A percentile compares a stretch with the other conserved stretches of the same genome.
These are phyloP conservation scores for Matsumyia berberina DNA, from an alignment of 2,888 invertebrate species.

Conservation along the genomic window DNA sequence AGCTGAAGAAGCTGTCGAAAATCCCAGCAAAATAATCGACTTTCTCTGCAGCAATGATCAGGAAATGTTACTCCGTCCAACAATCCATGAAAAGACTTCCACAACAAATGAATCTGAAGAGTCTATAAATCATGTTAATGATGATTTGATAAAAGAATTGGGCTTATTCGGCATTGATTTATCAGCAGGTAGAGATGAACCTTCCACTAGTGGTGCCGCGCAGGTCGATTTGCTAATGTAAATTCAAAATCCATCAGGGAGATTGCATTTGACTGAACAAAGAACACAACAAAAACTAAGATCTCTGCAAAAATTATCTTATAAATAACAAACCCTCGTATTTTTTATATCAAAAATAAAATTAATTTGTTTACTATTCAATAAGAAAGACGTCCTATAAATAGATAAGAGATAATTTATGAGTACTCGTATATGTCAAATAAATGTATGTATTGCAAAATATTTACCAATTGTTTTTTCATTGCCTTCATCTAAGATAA, in stretches of 20 bases:
- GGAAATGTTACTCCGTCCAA: slow-evolving; percentile 42
- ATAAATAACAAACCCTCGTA: slow-evolving; percentile 37
- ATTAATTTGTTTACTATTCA: slow-evolving; percentile 20
- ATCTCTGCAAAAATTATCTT: slow-evolving; percentile 34
- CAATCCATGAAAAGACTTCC: slow-evolving; percentile 7
- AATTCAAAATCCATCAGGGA: not conserved
- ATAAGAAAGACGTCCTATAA: slow-evolving; percentile 29
- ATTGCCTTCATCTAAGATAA: no score
- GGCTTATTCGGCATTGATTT: slow-evolving; percentile 86
- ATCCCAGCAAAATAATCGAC: slow-evolving; percentile 80
- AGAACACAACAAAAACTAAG: slow-evolving; percentile 24
- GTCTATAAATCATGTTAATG: slow-evolving; percentile 72
- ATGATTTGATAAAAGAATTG: slow-evolving; percentile 85
- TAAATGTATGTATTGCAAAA: slow-evolving; percentile 33
- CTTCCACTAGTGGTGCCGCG: slow-evolving; percentile 57
- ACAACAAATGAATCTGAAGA: not conserved
- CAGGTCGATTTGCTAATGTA: slow-evolving; percentile 62
- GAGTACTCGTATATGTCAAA: slow-evolving; percentile 41
- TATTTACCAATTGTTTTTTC: not conserved
- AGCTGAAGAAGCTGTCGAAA: slow-evolving; percentile 81
- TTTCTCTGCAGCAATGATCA: slow-evolving; percentile 67
- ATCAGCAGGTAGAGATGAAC: slow-evolving; percentile 43
- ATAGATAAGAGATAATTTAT: slow-evolving; percentile 46
- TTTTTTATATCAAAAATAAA: slow-evolving; percentile 48
- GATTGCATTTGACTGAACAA: slow-evolving; percentile 37